A percentile compares a stretch with the other conserved stretches of the same genome.
Conservation (phyloP, 2,113 vertebrate species). For the Bos taurus region DNA sequence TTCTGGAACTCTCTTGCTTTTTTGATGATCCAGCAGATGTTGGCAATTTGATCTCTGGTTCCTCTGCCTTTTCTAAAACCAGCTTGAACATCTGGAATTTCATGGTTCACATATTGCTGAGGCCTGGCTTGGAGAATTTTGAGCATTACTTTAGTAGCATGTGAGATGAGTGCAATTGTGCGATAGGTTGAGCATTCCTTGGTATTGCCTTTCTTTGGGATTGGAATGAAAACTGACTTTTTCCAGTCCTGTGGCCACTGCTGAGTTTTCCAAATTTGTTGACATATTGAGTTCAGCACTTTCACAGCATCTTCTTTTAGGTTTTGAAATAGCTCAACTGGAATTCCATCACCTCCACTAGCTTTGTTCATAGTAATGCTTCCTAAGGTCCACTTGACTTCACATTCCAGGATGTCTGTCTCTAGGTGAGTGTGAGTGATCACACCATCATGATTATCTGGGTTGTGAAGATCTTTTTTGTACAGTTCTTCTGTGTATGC, state of each 20-base stretch:
- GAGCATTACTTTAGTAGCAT: neutral
- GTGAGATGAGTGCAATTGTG: neutral
- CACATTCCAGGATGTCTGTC: neutral
- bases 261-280: neutral
- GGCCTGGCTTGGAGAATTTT: neutral
- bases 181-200: rapidly evolving
- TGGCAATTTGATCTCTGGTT: neutral
- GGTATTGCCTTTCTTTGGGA: neutral
- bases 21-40: rapidly evolving
- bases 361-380: neutral
- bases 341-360: neutral
- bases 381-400: neutral
- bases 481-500: neutral
- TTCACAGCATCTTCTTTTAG: neutral
- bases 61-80: neutral
- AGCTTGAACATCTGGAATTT: neutral
- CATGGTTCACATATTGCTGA: neutral
- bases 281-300: neutral
- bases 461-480: neutral
- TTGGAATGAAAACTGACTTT: neutral
- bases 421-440: neutral
- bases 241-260: neutral
- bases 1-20: neutral
- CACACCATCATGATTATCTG: neutral
- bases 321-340: neutral